A percentile compares a stretch with the other conserved stretches of the same genome.
phyloP scores from a whole-genome alignment of 2,888 invertebrate species.

The Leucozona laternaria region DNA sequence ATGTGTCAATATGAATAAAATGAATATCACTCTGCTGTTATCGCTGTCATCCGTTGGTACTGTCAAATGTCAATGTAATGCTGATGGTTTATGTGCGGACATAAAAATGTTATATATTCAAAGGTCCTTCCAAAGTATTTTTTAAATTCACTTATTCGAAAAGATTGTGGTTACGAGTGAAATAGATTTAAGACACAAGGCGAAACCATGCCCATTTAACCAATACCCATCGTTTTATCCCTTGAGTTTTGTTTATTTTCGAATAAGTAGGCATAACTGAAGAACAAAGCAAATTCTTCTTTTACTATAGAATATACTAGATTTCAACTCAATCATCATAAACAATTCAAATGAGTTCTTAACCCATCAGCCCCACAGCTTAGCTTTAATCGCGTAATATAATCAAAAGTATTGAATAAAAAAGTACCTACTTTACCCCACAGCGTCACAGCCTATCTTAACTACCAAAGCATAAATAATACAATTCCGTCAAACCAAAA shows the following conservation, averaged over 20 bases:
- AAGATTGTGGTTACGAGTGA: not conserved
- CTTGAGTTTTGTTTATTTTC: not conserved
- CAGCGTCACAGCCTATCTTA: no score
- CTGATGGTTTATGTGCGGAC: not conserved
- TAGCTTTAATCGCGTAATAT: slow-evolving; percentile 14
- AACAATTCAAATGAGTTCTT: slow-evolving; percentile 8
- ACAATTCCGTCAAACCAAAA: slow-evolving; percentile 9
- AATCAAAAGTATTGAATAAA: slow-evolving; percentile 21
- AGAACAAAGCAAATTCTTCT: not conserved
- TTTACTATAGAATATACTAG: no score
- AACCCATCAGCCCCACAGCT: slow-evolving; percentile 2
- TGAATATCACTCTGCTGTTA: no score
- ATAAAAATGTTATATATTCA: not conserved
- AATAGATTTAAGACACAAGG: not conserved
- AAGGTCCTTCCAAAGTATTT: not conserved
- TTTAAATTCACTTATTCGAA: not conserved
- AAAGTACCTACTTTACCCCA: slow-evolving; percentile 14
- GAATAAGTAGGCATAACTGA: not conserved
- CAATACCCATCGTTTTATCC: slow-evolving; percentile 1
- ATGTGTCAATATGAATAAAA: no score
- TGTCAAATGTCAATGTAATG: not conserved
- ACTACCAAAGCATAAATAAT: slow-evolving; percentile 32
- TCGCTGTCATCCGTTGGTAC: no score
- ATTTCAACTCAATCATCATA: slow-evolving; percentile 10
- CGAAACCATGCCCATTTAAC: not conserved